Base-by-base conservation (phyloP, 2,797 vertebrate genomes). In the Todus mexicanus region DNA sequence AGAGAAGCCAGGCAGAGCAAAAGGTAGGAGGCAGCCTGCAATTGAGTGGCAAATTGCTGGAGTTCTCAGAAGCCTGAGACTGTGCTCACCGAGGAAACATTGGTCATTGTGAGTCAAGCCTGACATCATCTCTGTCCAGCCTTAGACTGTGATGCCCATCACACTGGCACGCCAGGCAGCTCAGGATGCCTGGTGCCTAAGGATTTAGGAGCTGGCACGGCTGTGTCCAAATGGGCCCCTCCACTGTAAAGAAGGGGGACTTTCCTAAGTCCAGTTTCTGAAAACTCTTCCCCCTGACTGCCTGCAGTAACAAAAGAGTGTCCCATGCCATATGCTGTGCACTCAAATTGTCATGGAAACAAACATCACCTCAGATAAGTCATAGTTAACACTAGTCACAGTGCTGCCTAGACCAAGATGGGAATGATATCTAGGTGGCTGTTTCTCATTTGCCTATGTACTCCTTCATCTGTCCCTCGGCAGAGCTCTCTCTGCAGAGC, bases 281-380 rank as follows among this genome's bases (percentile, higher is more conserved):
- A 42, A 56, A 74, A 20, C 12, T 57, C 7, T 73, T 11, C 7
- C 25, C 12, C 8, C 5, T 8, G 9, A 2, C 5, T 13, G 21
- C 26, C 50, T 38, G 18, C 40, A 47, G 5, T 2, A 37, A 33
- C 33, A 42, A 10, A 40, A 31, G 8, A 59, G 27, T 2, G 23
- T 5, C 8, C 43, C 5, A 0, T 22, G 51, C 56, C 27, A 9
- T 15, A 2, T 20, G 33, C 7, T 40, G 29, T 2, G 7, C 50
- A 27, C 22, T 20, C 29, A 15, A 2, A 4, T 4, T 45, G 26
- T 5, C 69, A 25, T 17, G 22, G n/a, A 29, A 64, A 7, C 7
- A 25, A 74, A 29, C 1, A 2, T 22, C 31, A 70, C 19, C 25
- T 29, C 40, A 4, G 16, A 8, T 4, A 25, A 70, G 33, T 20